These are phyloP conservation scores for Atractosteus spatula DNA, from an alignment of 2,113 vertebrate genomes.

Conservation along the genomic window DNA sequence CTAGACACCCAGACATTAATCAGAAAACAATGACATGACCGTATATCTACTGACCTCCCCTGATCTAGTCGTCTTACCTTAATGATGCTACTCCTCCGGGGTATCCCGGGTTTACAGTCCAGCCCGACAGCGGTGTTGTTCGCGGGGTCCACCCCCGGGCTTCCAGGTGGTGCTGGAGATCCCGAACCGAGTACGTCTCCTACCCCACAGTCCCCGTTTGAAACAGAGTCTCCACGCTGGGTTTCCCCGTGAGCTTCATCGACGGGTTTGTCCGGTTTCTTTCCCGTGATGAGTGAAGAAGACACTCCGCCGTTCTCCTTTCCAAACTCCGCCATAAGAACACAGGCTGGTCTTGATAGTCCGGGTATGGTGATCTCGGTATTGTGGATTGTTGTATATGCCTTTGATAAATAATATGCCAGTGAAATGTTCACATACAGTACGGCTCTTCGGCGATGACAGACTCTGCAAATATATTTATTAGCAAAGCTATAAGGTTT, in stretches of 20 bases:
- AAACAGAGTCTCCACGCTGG: constrained; percentile 66
- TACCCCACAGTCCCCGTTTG: constrained; percentile 80
- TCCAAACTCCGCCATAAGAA: constrained; percentile 69
- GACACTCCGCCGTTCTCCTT: constrained; percentile 49
- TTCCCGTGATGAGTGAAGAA: constrained; percentile 37
- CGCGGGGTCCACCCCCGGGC: constrained; percentile 62
- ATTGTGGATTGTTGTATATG: not conserved
- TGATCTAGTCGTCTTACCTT: constrained; percentile 71
- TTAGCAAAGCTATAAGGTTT: not conserved
- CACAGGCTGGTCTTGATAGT: not conserved
- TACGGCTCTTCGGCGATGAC: too few species aligned
- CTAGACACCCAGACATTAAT: too few species aligned
- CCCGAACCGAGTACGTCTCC: constrained; percentile 59
- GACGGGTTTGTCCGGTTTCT: constrained; percentile 39
- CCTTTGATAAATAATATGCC: too few species aligned
- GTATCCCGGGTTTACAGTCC: constrained; percentile 80
- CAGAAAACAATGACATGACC: too few species aligned
- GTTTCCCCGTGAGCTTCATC: constrained; percentile 64
- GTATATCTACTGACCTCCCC: too few species aligned
- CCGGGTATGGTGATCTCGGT: not conserved
- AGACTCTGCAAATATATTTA: not conserved
- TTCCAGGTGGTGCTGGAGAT: constrained; percentile 52
- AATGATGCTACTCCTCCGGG: constrained; percentile 92
- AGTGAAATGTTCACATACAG: not conserved
- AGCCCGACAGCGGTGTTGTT: constrained; percentile 43